Conservation (phyloP, 2,888 invertebrate genomes). For the Allophyes oxyacanthae region DNA sequence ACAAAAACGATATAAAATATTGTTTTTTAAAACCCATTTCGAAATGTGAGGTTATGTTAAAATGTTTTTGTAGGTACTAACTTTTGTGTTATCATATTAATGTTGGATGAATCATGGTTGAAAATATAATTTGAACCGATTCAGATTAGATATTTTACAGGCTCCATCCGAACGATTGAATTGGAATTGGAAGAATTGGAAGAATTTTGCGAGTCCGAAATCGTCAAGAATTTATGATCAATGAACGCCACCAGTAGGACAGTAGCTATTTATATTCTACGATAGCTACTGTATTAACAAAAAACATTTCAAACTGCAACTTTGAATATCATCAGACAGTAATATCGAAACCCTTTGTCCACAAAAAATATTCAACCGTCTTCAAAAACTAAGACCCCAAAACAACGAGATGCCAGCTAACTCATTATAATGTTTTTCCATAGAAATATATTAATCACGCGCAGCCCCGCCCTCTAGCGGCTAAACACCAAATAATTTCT, state of each 20-base stretch:
- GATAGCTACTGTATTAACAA: conserved; percentile 4
- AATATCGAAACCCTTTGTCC: conserved; percentile 45
- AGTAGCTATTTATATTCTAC: neutral
- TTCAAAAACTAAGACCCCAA: conserved; percentile 50
- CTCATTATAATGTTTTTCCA: conserved; percentile 85
- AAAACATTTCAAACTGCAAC: neutral
- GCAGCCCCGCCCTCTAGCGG: conserved; percentile 82
- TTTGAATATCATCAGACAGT: conserved; percentile 19
- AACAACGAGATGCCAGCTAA: conserved; percentile 66
- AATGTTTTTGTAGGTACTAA: conserved; percentile 21
- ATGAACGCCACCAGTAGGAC: neutral
- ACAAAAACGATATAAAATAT: conserved; percentile 68
- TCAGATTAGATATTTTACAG: too few species aligned
- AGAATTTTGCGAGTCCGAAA: too few species aligned
- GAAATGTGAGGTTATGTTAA: conserved; percentile 33
- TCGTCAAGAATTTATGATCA: too few species aligned
- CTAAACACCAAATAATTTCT: conserved; percentile 88
- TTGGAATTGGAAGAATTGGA: too few species aligned
- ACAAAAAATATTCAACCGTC: conserved; percentile 53
- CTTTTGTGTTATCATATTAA: conserved; percentile 24
- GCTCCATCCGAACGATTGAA: too few species aligned
- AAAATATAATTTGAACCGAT: conserved; percentile 6
- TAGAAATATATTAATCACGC: conserved; percentile 87
- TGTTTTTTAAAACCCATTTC: conserved; percentile 60
- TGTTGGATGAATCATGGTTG: conserved; percentile 1